Evolutionary conservation across 64 coral and sea anemone species (phyloP).

Genomic region (Montipora cactus): DNA sequence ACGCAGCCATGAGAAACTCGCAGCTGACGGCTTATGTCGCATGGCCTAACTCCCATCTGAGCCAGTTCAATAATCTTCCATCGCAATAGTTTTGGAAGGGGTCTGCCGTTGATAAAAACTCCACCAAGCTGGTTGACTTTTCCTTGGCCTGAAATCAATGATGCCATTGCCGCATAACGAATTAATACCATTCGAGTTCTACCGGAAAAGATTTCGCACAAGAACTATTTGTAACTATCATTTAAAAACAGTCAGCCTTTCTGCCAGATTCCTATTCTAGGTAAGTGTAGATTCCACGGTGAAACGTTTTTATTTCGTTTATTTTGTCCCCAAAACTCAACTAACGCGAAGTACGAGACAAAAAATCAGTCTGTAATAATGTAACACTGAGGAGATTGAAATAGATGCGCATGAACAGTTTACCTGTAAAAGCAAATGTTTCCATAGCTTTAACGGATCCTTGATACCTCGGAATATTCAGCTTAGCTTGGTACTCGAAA

Average conservation of each 20-base stretch:
- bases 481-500: constrained; percentile 5
- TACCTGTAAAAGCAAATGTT: constrained; percentile 55
- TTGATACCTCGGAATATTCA: not conserved
- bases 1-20: constrained; percentile 94
- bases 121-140: constrained; percentile 93
- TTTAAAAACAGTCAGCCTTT: not conserved
- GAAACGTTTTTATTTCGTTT: not conserved
- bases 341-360: not conserved
- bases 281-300: not conserved
- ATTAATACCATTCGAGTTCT: not conserved
- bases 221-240: no score
- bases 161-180: not conserved
- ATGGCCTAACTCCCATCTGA: constrained; percentile 84
- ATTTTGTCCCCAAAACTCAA: constrained; percentile 27
- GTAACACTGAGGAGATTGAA: not conserved
- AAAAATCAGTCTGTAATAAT: no score
- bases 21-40: constrained; percentile 86
- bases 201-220: not conserved
- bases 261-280: not conserved
- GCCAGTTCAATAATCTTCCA: constrained; percentile 88
- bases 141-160: constrained; percentile 70
- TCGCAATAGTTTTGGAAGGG: constrained; percentile 80
- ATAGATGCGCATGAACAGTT: not conserved
- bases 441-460: constrained; percentile 17
- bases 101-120: constrained; percentile 93